Base-by-base conservation (phyloP, 2,888 invertebrate species). In the Thysanoteuthis rhombus region DNA sequence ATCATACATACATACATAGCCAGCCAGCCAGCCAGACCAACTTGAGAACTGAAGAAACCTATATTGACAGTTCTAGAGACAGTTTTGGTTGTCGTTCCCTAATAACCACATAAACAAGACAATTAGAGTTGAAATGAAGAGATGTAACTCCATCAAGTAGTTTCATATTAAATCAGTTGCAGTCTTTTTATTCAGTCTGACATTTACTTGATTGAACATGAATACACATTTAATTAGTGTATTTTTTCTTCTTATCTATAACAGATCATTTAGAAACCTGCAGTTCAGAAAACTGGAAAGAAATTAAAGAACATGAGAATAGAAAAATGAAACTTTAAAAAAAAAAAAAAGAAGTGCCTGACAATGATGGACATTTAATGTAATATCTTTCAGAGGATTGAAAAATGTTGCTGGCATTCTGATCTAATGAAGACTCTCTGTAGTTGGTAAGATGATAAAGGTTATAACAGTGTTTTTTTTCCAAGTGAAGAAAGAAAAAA, bases 301-400 rank as follows among this genome's bases (percentile, higher is more conserved):
- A 75, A 75, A n/a, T 75, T n/a, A 75, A 75, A 75, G 75, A 75
- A 36, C 75, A 75, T 19, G n/a, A 75, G 19, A 36, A 75, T n/a
- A 75, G 32, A 75, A 75, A 75, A 75, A n/a, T n/a, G n/a, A n/a
- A n/a, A n/a, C n/a, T n/a, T 16, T 16, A 75, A 75, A 75, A 4
- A 10, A 36, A 75, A n/a, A n/a, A n/a, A n/a, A n/a, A 75, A 36
- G n/a, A 4, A 16, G 12, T 12, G n/a, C 12, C n/a, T 4, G 36
- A 75, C 36, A 36, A 19, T 36, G 75, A 75, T 16, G 75, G 75
- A 75, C 75, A 75, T 75, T 75, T 75, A 75, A 75, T n/a, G 75
- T 75, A 75, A 75, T 75, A 75, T 75, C 75, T n/a, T n/a, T 75
- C n/a, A 75, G n/a, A n/a, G n/a, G 75, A 75, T n/a, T 75, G n/a